phyloP scores from a whole-genome alignment of 2,797 vertebrate genomes.

The Spinus pinus region DNA sequence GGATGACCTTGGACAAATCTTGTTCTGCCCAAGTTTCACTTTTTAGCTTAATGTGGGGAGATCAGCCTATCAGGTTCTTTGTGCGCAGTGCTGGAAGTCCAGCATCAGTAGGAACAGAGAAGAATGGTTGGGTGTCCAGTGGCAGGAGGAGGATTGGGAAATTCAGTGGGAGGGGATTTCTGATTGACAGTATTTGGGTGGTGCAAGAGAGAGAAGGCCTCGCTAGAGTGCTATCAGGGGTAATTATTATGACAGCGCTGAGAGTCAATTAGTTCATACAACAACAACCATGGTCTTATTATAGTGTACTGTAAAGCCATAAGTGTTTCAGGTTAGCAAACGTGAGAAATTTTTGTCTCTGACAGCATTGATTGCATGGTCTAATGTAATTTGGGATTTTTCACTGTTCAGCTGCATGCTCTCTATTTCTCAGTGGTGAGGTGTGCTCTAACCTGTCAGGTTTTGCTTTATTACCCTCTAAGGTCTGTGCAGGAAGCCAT shows the following conservation, averaged over 20 bases:
- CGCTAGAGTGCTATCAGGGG: too few species aligned
- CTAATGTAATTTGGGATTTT: neutral
- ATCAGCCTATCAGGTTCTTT: neutral
- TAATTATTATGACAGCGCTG: neutral
- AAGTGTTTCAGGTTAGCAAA: neutral
- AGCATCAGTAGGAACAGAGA: neutral
- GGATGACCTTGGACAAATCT: neutral
- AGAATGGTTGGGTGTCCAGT: neutral
- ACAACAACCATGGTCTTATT: neutral
- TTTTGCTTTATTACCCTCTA: neutral
- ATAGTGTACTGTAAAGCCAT: neutral
- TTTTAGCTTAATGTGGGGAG: neutral
- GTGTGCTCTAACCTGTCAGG: neutral
- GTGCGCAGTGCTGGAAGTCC: neutral
- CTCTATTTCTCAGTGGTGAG: neutral
- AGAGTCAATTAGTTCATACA: neutral
- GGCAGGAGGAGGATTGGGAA: neutral
- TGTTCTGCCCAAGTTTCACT: neutral
- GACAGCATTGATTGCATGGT: neutral
- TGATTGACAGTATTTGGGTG: neutral
- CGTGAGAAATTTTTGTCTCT: neutral
- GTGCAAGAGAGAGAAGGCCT: neutral
- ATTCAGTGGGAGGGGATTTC: neutral
- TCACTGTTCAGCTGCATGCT: neutral
- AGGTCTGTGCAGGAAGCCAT: neutral